Conservation (phyloP, 2,888 invertebrate species). For the Hydraecia micacea region DNA sequence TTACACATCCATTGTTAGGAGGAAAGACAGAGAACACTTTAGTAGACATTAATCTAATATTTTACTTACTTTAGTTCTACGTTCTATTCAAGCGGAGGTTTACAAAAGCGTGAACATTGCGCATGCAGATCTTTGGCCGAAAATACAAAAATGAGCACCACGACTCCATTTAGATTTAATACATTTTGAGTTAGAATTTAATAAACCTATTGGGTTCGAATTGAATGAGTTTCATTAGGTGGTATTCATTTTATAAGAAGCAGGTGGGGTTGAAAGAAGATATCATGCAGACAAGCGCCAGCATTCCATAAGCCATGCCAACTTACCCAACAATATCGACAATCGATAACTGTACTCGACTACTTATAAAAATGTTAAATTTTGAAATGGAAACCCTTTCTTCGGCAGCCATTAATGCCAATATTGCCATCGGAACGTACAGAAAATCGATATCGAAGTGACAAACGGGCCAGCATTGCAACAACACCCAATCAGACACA, state of each 20-base stretch:
- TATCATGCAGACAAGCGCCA: conserved; percentile 73
- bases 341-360: conserved; percentile 89
- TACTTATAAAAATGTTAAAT: conserved; percentile 79
- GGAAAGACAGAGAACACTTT: conserved; percentile 52
- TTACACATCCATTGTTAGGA: conserved; percentile 55
- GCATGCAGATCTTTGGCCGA: conserved; percentile 73
- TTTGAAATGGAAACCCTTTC: conserved; percentile 88
- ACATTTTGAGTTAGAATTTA: background rate
- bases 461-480: conserved; percentile 87
- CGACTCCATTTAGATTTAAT: conserved; percentile 12
- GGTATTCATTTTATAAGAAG: conserved; percentile 80
- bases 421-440: conserved; percentile 79
- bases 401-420: conserved; percentile 89
- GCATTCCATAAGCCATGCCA: conserved; percentile 83
- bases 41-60: conserved; percentile 47
- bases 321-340: conserved; percentile 88
- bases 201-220: conserved; percentile 12
- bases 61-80: conserved; percentile 51
- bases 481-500: conserved; percentile 87
- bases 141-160: conserved; percentile 74
- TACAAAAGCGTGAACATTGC: conserved; percentile 73
- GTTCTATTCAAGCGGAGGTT: conserved; percentile 64
- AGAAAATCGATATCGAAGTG: conserved; percentile 87
- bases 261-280: conserved; percentile 75
- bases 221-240: conserved; percentile 39